A percentile compares a stretch with the other conserved stretches of the same genome.
phyloP scores from a whole-genome alignment of 1,140 invertebrate species.

The Amphibalanus amphitrite region DNA sequence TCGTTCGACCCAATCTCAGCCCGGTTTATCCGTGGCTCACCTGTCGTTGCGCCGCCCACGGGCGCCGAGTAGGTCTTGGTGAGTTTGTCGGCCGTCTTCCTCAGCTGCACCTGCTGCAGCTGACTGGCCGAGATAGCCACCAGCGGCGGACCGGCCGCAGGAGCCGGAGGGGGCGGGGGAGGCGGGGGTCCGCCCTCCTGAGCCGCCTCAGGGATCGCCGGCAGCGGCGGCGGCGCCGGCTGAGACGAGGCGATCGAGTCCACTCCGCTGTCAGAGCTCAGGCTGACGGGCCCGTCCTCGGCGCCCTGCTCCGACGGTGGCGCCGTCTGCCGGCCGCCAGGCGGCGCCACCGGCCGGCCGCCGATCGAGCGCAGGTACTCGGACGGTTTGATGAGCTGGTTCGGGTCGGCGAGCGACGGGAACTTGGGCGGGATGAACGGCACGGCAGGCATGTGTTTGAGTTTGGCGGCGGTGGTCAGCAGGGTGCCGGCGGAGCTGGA shows the following conservation, averaged over 20 bases:
- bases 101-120: conserved; percentile 57
- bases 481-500: neutral
- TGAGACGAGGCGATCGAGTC: conserved; percentile 11
- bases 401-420: conserved; percentile 39
- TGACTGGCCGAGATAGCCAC: conserved; percentile 70
- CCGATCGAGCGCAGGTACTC: conserved; percentile 71
- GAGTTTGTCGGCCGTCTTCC: conserved; percentile 47
- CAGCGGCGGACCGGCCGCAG: conserved; percentile 34
- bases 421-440: conserved; percentile 80
- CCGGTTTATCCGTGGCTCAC: too few relatives aligned
- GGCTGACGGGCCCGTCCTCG: conserved; percentile 15
- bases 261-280: conserved; percentile 22
- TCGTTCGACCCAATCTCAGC: too few relatives aligned
- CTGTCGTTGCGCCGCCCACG: conserved; percentile 11
- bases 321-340: neutral
- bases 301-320: conserved; percentile 8
- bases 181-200: conserved; percentile 21
- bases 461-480: neutral
- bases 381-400: conserved; percentile 73
- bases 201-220: conserved; percentile 17
- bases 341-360: conserved; percentile 19
- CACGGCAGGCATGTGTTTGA: conserved; percentile 30
- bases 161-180: conserved; percentile 34
- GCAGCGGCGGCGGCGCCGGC: conserved; percentile 15
- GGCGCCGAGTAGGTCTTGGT: conserved; percentile 61